phyloP scores from a whole-genome alignment of 1,140 invertebrate species.

The Pseudomyrmex gracilis region DNA sequence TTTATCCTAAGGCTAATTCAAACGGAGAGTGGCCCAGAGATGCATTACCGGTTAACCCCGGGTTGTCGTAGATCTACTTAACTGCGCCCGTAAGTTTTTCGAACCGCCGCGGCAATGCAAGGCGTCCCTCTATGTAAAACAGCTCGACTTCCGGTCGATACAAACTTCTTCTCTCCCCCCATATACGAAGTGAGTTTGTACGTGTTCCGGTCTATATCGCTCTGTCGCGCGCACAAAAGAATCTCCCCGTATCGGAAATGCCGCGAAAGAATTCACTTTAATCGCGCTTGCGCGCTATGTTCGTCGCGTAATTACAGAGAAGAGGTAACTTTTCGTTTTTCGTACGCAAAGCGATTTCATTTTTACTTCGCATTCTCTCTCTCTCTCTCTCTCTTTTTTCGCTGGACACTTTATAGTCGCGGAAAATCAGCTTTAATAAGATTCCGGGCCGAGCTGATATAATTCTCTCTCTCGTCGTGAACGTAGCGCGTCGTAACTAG shows the following conservation, averaged over 20 bases:
- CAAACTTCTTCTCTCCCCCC: constrained; percentile 3
- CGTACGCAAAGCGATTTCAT: constrained; percentile 12
- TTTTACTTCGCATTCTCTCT: constrained; percentile 24
- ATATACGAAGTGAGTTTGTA: neutral
- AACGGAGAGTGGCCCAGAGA: constrained; percentile 60
- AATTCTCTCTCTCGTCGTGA: constrained; percentile 32
- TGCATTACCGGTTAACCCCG: constrained; percentile 75
- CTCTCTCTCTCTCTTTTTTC: neutral
- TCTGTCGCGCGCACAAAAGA: constrained; percentile 35
- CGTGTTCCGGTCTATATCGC: neutral
- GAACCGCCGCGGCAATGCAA: constrained; percentile 58
- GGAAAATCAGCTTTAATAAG: constrained; percentile 56
- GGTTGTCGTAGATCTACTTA: constrained; percentile 75
- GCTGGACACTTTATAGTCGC: constrained; percentile 39
- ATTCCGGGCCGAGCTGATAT: constrained; percentile 45
- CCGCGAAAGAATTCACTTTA: constrained; percentile 32
- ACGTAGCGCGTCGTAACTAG: constrained; percentile 11
- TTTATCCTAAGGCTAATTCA: constrained; percentile 56
- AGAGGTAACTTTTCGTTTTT: constrained; percentile 8
- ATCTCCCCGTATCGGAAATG: neutral
- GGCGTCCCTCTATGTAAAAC: constrained; percentile 70
- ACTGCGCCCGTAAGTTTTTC: constrained; percentile 76
- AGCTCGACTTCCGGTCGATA: constrained; percentile 58
- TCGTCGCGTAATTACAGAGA: constrained; percentile 25
- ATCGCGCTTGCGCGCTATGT: neutral